Percentiles rank a stretch among this genome's conserved stretches.
phyloP scores from a whole-genome alignment of 2,797 vertebrate species.

The Perodicticus potto region DNA sequence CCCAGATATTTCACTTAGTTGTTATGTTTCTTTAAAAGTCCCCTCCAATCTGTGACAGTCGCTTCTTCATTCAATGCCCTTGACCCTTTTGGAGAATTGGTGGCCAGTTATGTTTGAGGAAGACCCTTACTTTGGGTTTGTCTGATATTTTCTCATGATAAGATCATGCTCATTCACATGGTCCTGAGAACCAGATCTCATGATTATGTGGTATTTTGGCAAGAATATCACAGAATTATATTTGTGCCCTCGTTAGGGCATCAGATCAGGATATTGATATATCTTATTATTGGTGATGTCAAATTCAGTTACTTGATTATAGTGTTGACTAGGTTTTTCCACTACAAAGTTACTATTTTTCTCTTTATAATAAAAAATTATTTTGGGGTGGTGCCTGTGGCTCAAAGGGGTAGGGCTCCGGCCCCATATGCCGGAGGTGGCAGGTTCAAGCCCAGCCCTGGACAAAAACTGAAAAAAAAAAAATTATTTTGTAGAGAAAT shows the following conservation, averaged over 20 bases:
- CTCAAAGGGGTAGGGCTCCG: too few species aligned
- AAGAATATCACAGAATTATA: background rate
- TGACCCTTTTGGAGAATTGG: background rate
- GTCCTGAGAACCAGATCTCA: background rate
- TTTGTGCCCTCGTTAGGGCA: background rate
- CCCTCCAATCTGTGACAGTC: background rate
- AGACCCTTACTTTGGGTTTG: background rate
- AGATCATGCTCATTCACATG: background rate
- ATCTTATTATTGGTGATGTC: background rate
- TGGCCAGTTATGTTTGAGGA: background rate
- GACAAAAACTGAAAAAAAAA: too few species aligned
- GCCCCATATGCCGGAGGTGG: too few species aligned
- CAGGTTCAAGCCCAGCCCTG: too few species aligned
- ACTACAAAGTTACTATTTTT: background rate
- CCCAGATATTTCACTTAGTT: background rate
- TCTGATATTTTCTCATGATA: constrained; percentile 1
- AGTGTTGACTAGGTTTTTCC: background rate
- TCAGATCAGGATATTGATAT: background rate
- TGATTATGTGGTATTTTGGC: background rate
- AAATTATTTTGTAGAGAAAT: background rate
- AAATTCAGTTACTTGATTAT: background rate
- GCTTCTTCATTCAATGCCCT: background rate
- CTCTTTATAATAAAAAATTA: background rate
- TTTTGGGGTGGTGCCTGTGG: too few species aligned
- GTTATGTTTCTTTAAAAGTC: background rate